A percentile compares a stretch with the other conserved stretches of the same genome.
phyloP scores from a whole-genome alignment of 2,113 vertebrate genomes.

The Cochlearius cochlearius region DNA sequence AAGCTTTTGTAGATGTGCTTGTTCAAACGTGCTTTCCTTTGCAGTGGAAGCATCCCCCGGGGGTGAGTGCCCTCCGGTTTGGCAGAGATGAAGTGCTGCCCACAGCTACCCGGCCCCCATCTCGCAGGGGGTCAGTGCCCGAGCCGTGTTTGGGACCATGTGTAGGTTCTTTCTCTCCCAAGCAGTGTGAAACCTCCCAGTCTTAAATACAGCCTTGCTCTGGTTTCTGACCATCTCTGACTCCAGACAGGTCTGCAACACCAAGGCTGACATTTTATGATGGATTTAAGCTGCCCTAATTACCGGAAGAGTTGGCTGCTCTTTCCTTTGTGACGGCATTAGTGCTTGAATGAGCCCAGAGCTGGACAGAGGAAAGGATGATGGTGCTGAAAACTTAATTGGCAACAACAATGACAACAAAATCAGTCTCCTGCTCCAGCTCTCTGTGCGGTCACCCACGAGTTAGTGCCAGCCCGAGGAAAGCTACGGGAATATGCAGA shows the following conservation, averaged over 20 bases:
- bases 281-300: slow-evolving; percentile 7
- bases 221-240: not conserved
- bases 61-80: not conserved
- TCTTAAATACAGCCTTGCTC: not conserved
- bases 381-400: slow-evolving; percentile 56
- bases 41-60: not conserved
- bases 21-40: not conserved
- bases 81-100: not conserved
- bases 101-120: not conserved
- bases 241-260: not conserved
- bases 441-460: not conserved
- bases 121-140: not conserved
- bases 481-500: not conserved
- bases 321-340: slow-evolving; percentile 11
- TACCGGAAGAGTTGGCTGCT: slow-evolving; percentile 10
- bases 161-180: not conserved
- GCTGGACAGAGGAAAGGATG: slow-evolving; percentile 10
- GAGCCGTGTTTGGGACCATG: not conserved
- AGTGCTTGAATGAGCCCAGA: not conserved
- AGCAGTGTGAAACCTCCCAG: not conserved
- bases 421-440: not conserved
- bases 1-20: not conserved
- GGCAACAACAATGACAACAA: not conserved
- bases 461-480: not conserved
- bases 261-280: not conserved